Evolutionary conservation across 2,797 vertebrate genomes (phyloP), one percentile per base, ranked within the genome.

Genomic region (Artibeus jamaicensis): DNA sequence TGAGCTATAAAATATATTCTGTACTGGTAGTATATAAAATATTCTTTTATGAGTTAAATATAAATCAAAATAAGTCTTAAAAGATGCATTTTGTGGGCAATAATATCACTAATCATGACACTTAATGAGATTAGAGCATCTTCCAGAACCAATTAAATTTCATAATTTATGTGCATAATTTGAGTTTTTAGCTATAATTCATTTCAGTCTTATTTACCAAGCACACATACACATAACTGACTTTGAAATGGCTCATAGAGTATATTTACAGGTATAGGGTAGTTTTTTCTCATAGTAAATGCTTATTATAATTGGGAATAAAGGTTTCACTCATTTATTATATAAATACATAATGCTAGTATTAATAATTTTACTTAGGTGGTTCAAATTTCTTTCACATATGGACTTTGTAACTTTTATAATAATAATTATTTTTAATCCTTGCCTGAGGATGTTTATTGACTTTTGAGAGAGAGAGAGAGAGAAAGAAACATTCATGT

Each of bases 151-250:
- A 95, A 93, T 90, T 93, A 97, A 95, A 81, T 88, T 96, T 92
- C 88, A 92, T 96, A 98, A 98, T 98, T 98, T 98, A 97, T 98
- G 96, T 62, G 44, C 96, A 86, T 94, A 95, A 79, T 98, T 97
- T 96, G 48, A 57, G 88, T 96, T 96, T 94, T 24, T 86, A 53
- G 71, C 91, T 97, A 34, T 88, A 81, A 95, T 97, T 98, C 73
- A 97, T 98, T 97, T 74, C 9, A 77, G 37, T 89, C 57, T 96
- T 8, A 89, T 94, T 98, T 96, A 96, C 82, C 83, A 84, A 70
- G 65, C 96, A 67, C 39, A 97, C 87, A 93, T 39, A 71, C 26
- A 97, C 76, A 93, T 65, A 96, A 97, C 97, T 96, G 81, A 19
- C 91, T 98, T 98, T 97, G 34, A 62, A 97, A 96, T 12, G 7